Conservation (phyloP, 2,888 invertebrate genomes). For the Deilephila porcellus region DNA sequence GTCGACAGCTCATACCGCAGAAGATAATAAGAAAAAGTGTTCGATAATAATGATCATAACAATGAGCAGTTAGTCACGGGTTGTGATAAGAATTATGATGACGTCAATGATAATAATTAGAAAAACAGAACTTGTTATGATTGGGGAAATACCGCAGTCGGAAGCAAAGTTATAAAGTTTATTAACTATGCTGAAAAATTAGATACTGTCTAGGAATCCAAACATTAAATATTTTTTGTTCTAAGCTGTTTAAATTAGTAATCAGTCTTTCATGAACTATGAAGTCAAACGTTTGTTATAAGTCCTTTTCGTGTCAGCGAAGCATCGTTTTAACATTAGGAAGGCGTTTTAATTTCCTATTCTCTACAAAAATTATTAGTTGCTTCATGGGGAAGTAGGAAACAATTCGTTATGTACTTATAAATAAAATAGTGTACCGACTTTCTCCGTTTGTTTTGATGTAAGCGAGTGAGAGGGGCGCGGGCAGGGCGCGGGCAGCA, state of each 20-base stretch:
- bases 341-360: constrained; percentile 45
- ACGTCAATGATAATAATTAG: too few species aligned
- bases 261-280: background rate
- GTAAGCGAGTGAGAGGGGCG: constrained; percentile 49
- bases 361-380: constrained; percentile 53
- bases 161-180: too few species aligned
- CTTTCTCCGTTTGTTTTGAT: constrained; percentile 80
- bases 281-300: background rate
- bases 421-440: constrained; percentile 62
- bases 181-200: too few species aligned
- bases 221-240: background rate
- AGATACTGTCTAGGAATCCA: too few species aligned
- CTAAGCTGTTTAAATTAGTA: background rate
- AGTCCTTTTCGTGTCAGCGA: constrained; percentile 10
- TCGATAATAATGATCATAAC: too few species aligned
- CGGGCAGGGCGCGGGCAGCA: constrained; percentile 54
- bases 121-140: too few species aligned
- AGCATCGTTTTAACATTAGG: constrained; percentile 26
- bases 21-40: too few species aligned
- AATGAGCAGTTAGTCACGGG: too few species aligned
- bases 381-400: constrained; percentile 66
- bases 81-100: too few species aligned
- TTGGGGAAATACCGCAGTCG: too few species aligned
- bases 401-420: constrained; percentile 63
- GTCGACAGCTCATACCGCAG: too few species aligned